Base-by-base conservation (phyloP, 2,888 invertebrate genomes). In the Thymelicus acteon region DNA sequence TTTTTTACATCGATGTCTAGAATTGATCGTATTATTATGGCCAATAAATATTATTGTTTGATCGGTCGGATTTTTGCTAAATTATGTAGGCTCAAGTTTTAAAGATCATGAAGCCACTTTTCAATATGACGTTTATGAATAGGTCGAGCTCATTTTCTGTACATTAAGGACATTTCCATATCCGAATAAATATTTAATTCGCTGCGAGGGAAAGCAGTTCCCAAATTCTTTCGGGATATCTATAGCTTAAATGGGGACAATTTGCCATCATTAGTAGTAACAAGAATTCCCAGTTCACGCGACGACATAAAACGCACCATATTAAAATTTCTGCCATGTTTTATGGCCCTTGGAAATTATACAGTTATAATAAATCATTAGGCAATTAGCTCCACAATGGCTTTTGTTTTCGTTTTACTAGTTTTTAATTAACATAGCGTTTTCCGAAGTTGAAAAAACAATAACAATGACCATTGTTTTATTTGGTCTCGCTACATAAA, bases 241-340 rank as follows among this genome's bases (percentile, higher is more conserved):
- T 80, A 78, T 76, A 79, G 78, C 79, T 79, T 82, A 79, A 77
- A 81, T 78, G 82, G 79, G 79, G 81, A 84, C 84, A 83, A 86
- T 87, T 86, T 83, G 80, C 78, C 78, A 82, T 89, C 90, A 89
- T 91, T 89, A 90, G 83, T 80, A 82, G 85, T 79, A 84, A 82
- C 80, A 82, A 82, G 81, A 85, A 91, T 88, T 90, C 88, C 82
- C 75, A 70, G 72, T 80, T 80, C 82, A 84, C 85, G 80, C 79
- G 76, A 76, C 77, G 73, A 72, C 77, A 79, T 76, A 79, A 83
- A 85, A 82, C 78, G 77, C 77, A 75, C 77, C 78, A 82, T 85
- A 88, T 89, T 88, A 83, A 83, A 84, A 82, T 79, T 74, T 69
- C 48, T 57, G 19, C 47, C 69, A 48, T 63, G 69, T 69, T 69